Evolutionary conservation across 1,140 invertebrate species (phyloP).

Genomic region (Spodoptera litura): DNA sequence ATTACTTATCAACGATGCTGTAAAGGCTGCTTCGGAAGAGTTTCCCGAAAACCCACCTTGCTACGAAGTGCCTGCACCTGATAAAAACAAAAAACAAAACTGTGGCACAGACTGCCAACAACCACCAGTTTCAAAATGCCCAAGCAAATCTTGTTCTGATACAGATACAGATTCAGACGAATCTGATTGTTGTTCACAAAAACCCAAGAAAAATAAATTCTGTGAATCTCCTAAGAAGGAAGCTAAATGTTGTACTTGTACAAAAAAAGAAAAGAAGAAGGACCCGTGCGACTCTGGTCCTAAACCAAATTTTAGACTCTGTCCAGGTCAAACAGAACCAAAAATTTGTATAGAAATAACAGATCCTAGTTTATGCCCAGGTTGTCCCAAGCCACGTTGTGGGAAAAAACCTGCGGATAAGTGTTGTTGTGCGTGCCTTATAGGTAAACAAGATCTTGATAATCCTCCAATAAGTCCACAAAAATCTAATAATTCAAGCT

Average conservation of each 20-base stretch:
- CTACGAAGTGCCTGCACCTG: constrained; percentile 39
- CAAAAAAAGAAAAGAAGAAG: neutral
- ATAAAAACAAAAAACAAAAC: neutral
- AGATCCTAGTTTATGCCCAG: constrained; percentile 5
- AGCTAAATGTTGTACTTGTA: neutral
- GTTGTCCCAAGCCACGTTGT: too few species aligned
- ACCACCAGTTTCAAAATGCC: neutral
- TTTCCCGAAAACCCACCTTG: constrained; percentile 56
- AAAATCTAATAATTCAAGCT: too few species aligned
- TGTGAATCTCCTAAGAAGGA: too few species aligned
- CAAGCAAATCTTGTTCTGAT: too few species aligned
- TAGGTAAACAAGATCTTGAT: too few species aligned
- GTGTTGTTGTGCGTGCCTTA: too few species aligned
- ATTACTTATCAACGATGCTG: constrained; percentile 48
- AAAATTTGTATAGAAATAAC: constrained; percentile 30
- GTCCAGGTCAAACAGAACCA: constrained; percentile 34
- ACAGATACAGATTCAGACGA: too few species aligned
- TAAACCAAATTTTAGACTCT: neutral
- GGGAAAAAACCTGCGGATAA: too few species aligned
- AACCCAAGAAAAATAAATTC: too few species aligned
- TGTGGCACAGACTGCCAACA: neutral
- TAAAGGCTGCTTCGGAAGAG: constrained; percentile 49
- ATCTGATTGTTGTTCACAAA: too few species aligned
- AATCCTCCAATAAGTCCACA: too few species aligned
- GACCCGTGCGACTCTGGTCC: too few species aligned